Conservation (phyloP, 2,797 vertebrate species). For the Coreius guichenoti region DNA sequence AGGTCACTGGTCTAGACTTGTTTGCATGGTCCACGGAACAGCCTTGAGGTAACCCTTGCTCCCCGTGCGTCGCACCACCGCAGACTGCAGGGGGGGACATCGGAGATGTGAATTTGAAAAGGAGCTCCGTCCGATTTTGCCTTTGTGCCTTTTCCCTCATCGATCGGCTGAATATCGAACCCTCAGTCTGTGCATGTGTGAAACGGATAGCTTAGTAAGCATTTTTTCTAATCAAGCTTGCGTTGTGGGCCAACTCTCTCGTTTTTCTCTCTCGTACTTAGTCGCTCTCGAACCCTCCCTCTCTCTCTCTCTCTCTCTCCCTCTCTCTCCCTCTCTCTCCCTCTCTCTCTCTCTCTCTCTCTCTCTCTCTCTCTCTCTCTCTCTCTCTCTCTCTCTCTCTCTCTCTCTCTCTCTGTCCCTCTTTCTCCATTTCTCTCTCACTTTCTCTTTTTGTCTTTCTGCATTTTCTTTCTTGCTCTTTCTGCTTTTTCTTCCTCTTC, state of each 20-base stretch:
- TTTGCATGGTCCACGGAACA: conserved; percentile 93
- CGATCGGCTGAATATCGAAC: conserved; percentile 99
- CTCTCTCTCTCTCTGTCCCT: background rate
- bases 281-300: conserved; percentile 21
- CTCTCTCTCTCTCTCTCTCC: conserved; percentile 44
- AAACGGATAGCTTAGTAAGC: conserved; percentile 99
- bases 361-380: background rate
- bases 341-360: conserved; percentile 40
- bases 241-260: conserved; percentile 77
- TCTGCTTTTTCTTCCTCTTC: conserved; percentile 21
- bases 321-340: conserved; percentile 43
- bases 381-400: conserved; percentile 23
- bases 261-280: conserved; percentile 44
- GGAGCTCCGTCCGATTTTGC: conserved; percentile 95
- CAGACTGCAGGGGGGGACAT: conserved; percentile 88
- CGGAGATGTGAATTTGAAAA: conserved; percentile 91
- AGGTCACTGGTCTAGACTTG: conserved; percentile 98
- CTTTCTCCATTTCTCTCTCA: conserved; percentile 15
- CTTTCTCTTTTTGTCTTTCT: conserved; percentile 23
- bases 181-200: conserved; percentile 97
- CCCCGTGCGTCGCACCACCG: conserved; percentile 86
- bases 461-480: background rate
- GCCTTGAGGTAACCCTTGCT: conserved; percentile 98
- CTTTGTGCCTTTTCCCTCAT: conserved; percentile 99
- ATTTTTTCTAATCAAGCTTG: conserved; percentile 86